These are phyloP conservation scores for Hyposmocoma kahamanoa DNA, from an alignment of 1,140 invertebrate species.

Conservation along the genomic window DNA sequence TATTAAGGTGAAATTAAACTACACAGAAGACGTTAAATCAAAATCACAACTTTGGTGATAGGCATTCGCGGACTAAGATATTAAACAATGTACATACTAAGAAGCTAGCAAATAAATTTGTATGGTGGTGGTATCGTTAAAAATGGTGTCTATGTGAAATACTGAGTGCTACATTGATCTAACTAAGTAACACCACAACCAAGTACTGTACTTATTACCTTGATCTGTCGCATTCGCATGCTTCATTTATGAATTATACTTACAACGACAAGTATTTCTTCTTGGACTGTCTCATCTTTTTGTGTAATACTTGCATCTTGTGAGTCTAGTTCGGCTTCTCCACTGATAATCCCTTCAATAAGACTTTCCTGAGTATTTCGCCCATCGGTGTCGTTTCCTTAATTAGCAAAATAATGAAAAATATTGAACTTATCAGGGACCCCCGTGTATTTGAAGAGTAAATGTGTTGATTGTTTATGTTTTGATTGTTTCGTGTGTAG, in stretches of 20 bases:
- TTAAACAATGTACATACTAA: conserved; percentile 45
- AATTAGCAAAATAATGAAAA: conserved; percentile 70
- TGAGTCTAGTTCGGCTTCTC: conserved; percentile 77
- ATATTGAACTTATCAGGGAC: conserved; percentile 67
- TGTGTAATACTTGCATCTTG: conserved; percentile 70
- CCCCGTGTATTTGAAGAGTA: conserved; percentile 44
- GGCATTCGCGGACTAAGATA: conserved; percentile 38
- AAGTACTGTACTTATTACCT: conserved; percentile 50
- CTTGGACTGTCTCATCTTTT: conserved; percentile 47
- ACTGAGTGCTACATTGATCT: conserved; percentile 54
- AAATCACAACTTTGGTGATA: conserved; percentile 17
- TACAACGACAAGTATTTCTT: conserved; percentile 56
- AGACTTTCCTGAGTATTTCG: conserved; percentile 68
- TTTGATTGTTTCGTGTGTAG: conserved; percentile 55
- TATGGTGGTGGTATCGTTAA: conserved; percentile 37
- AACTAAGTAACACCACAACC: conserved; percentile 63
- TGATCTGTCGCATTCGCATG: conserved; percentile 26
- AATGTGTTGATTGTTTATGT: conserved; percentile 31
- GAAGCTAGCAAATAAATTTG: conserved; percentile 66
- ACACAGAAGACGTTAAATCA: conserved; percentile 3
- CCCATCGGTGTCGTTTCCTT: conserved; percentile 59
- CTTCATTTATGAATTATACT: conserved; percentile 41
- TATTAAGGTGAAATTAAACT: background rate
- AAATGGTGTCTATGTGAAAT: conserved; percentile 48
- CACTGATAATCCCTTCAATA: conserved; percentile 78